phyloP scores from a whole-genome alignment of 2,113 vertebrate species.

The Oncorhynchus gorbuscha region DNA sequence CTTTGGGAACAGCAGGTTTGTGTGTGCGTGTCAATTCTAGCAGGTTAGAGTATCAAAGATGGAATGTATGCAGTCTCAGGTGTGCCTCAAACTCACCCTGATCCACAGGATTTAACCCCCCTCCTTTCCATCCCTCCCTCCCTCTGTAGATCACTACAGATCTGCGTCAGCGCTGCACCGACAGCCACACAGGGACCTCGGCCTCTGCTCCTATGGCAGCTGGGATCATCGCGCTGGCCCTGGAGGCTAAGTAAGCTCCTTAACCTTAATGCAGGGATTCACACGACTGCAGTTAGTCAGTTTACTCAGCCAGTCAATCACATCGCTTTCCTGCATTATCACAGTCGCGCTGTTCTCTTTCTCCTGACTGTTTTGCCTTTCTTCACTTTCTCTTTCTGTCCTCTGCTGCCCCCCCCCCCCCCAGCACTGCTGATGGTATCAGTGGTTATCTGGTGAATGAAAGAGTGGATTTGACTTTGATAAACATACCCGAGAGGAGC shows the following conservation, averaged over 20 bases:
- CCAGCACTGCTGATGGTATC: slow-evolving; percentile 48
- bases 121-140: slow-evolving; percentile 48
- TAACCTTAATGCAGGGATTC: slow-evolving; percentile 23
- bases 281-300: slow-evolving; percentile 7
- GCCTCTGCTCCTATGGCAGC: slow-evolving; percentile 98
- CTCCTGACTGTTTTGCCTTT: slow-evolving; percentile 7
- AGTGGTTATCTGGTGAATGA: slow-evolving; percentile 51
- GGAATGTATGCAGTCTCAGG: slow-evolving; percentile 52
- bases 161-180: slow-evolving; percentile 95
- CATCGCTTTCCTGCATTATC: not conserved
- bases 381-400: slow-evolving; percentile 24
- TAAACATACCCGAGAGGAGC: slow-evolving; percentile 32
- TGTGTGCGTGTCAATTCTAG: slow-evolving; percentile 11
- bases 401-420: slow-evolving; percentile 8
- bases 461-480: slow-evolving; percentile 33
- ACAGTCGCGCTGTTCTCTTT: not conserved
- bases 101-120: slow-evolving; percentile 38
- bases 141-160: slow-evolving; percentile 93
- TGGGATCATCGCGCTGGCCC: slow-evolving; percentile 93
- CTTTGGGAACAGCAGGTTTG: not conserved
- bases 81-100: slow-evolving; percentile 47
- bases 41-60: slow-evolving; percentile 39
- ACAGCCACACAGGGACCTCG: slow-evolving; percentile 97
- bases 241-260: slow-evolving; percentile 97
- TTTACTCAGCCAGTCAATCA: too few species aligned